These are phyloP conservation scores for Bombus breviceps DNA, from an alignment of 1,140 invertebrate species.

Conservation along the genomic window DNA sequence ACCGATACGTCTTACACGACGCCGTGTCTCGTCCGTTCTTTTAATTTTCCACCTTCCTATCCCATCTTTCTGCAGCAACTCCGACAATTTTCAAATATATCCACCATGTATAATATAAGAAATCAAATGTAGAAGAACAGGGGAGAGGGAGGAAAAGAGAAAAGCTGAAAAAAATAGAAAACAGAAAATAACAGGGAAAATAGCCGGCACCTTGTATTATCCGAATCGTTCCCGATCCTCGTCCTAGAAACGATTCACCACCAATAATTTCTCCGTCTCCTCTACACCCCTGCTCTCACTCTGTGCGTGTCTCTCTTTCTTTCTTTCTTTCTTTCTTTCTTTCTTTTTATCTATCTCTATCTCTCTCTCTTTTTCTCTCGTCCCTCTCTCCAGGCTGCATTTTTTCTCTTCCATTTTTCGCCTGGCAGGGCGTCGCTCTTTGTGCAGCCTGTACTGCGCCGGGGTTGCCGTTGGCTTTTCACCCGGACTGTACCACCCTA, in stretches of 20 bases:
- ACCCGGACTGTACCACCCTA: constrained; percentile 81
- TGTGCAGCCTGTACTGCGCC: constrained; percentile 70
- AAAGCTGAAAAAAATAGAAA: no score
- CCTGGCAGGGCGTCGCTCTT: constrained; percentile 58
- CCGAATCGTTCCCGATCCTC: constrained; percentile 43
- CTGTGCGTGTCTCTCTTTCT: neutral
- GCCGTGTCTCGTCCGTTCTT: no score
- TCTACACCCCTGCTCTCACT: neutral
- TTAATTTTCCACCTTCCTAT: no score
- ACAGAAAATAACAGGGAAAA: constrained; percentile 8
- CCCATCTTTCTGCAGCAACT: no score
- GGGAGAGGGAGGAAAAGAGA: neutral
- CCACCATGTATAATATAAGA: neutral
- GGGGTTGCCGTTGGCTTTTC: constrained; percentile 73
- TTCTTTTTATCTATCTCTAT: neutral
- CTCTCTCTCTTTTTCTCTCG: neutral
- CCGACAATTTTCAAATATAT: no score
- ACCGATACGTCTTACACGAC: neutral
- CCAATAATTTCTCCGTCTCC: constrained; percentile 44
- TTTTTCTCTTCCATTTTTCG: constrained; percentile 59
- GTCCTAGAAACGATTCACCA: constrained; percentile 53
- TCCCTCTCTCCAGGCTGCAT: neutral
- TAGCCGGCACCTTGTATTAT: constrained; percentile 37
- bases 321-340: neutral
- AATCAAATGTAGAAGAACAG: neutral